Base-by-base conservation (phyloP, 2,113 vertebrate genomes). In the Cephalopterus ornatus region DNA sequence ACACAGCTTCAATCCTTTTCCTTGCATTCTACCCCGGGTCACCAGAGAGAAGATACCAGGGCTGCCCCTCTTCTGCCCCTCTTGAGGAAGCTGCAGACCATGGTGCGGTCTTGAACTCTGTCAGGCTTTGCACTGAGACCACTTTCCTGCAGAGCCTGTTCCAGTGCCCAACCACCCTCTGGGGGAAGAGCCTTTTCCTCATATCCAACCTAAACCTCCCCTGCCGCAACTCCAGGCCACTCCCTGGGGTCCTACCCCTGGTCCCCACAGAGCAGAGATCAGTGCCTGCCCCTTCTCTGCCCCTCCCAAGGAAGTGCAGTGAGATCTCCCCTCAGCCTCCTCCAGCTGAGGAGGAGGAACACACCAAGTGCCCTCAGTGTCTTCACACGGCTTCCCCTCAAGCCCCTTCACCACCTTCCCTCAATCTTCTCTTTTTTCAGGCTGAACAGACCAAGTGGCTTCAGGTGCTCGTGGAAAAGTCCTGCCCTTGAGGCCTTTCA, bases 1-100 rank as follows among this genome's bases (percentile, higher is more conserved):
- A 9, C 4, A 1, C 23, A 73, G 19, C 16, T 58, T 85, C n/a
- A 27, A n/a, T 39, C 11, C n/a, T 11, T 20, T 33, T 55, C 22
- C 22, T 55, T 2, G 1, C n/a, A 20, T 46, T 20, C 20, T 52
- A 6, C 21, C 4, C 0, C 6, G 33, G 12, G 7, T 37, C 47
- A 42, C 17, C 26, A 61, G 26, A 13, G 11, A 66, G 42, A 18
- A 42, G 42, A 84, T 6, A 33, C 3, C 15, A 42, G 14, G 10
- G 26, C 14, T 52, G 23, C 13, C 14, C 1, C 16, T 50, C 15
- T 1, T 0, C 15, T 46, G 5, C 27, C 12, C 37, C 19, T 28
- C 13, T 22, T 44, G 47, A 74, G 14, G 18, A 75, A 61, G 18
- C 2, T 41, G 13, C 26, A 35, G 16, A 22, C 16, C 37, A 19